Conservation (phyloP, 2,888 invertebrate genomes). For the Drosophila peninsularis region DNA sequence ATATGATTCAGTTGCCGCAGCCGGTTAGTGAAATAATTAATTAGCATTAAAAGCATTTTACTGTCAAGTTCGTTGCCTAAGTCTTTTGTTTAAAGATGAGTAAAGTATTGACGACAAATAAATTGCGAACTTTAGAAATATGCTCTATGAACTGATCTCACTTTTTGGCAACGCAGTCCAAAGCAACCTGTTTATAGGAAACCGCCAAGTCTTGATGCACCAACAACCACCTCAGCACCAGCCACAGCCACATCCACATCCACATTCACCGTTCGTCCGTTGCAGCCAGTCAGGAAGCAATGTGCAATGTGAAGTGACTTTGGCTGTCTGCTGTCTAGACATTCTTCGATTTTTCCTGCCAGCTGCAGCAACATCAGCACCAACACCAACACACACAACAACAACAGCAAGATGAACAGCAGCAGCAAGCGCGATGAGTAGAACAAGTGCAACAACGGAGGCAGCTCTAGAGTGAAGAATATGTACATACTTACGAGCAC, state of each 20-base stretch:
- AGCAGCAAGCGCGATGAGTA: slow-evolving; percentile 59
- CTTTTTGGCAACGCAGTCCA: background rate
- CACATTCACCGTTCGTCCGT: slow-evolving; percentile 51
- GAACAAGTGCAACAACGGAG: slow-evolving; percentile 74
- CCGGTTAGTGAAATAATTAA: slow-evolving; percentile 17
- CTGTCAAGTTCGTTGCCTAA: slow-evolving; percentile 38
- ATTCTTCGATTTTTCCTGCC: slow-evolving; percentile 77
- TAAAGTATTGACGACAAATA: background rate
- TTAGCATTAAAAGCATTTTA: slow-evolving; percentile 1
- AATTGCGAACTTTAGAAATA: background rate
- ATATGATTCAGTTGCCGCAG: background rate
- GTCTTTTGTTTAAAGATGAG: slow-evolving; percentile 29
- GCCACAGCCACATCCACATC: slow-evolving; percentile 27
- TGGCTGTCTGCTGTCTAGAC: slow-evolving; percentile 79
- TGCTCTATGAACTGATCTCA: background rate
- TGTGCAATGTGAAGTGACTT: slow-evolving; percentile 80
- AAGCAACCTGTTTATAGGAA: slow-evolving; percentile 19
- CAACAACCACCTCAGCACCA: slow-evolving; percentile 6
- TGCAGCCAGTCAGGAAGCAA: slow-evolving; percentile 76
- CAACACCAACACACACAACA: slow-evolving; percentile 44
- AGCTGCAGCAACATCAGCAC: slow-evolving; percentile 58
- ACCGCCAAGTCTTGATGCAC: slow-evolving; percentile 22
- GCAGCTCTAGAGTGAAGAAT: slow-evolving; percentile 50
- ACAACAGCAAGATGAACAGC: slow-evolving; percentile 46
- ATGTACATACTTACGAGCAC: slow-evolving; percentile 57